These are phyloP conservation scores for Phalacrocorax brasilianus DNA, from an alignment of 2,113 vertebrate species.

Conservation along the genomic window DNA sequence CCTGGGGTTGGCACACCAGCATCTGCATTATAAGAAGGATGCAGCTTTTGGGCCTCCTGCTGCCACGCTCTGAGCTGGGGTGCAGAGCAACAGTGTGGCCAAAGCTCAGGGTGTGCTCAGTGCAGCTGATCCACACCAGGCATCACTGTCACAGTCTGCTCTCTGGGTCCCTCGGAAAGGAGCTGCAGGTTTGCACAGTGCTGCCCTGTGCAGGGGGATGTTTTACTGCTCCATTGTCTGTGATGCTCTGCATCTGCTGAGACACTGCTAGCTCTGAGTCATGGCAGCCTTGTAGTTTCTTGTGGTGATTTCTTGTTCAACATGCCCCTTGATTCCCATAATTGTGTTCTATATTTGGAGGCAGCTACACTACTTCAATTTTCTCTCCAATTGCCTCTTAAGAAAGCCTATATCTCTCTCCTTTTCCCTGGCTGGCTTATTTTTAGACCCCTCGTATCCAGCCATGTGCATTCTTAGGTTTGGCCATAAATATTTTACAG, in stretches of 20 bases:
- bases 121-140: background rate
- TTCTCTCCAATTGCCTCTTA: slow-evolving; percentile 10
- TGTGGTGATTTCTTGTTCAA: background rate
- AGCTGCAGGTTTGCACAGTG: background rate
- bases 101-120: background rate
- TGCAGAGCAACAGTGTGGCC: fast-evolving
- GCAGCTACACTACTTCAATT: background rate
- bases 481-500: slow-evolving; percentile 15
- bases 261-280: background rate
- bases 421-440: slow-evolving; percentile 1
- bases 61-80: fast-evolving
- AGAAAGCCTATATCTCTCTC: background rate
- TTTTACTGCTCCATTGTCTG: background rate
- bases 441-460: slow-evolving; percentile 44
- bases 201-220: background rate
- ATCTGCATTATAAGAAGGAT: background rate
- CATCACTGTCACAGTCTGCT: fast-evolving
- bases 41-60: background rate
- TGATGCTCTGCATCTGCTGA: background rate
- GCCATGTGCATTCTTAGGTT: background rate
- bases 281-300: background rate
- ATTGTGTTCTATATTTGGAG: slow-evolving; percentile 22
- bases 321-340: background rate
- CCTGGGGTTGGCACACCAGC: background rate
- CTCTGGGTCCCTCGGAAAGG: background rate